Percentiles rank a stretch among this genome's conserved stretches.
These are phyloP conservation scores for Malurus elegans DNA, from an alignment of 2,113 vertebrate species.

Conservation along the genomic window DNA sequence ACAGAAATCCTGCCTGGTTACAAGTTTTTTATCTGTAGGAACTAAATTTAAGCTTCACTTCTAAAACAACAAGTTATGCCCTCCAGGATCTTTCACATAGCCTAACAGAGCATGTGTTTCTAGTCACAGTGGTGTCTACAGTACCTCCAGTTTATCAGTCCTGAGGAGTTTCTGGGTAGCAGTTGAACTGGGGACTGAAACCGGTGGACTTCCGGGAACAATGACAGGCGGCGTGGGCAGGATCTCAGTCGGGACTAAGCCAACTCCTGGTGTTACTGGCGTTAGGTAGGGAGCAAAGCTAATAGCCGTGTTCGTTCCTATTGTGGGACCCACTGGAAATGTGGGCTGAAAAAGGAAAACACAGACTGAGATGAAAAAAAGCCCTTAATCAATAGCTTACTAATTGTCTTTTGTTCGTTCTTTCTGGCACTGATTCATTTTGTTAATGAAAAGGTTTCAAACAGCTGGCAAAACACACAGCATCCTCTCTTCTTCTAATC, in stretches of 20 bases:
- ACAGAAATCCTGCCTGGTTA: not conserved
- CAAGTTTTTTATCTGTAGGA: not conserved
- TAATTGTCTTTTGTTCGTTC: not conserved
- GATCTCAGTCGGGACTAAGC: constrained; percentile 92
- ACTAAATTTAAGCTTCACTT: not conserved
- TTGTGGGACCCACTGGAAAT: constrained; percentile 90
- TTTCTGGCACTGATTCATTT: not conserved
- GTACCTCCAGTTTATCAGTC: constrained; percentile 95
- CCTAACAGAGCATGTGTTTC: not conserved
- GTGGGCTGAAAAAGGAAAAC: constrained; percentile 83
- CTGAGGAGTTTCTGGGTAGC: constrained; percentile 93
- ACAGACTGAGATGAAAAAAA: constrained; percentile 55
- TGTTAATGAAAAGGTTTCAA: constrained; percentile 17
- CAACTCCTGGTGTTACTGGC: constrained; percentile 87
- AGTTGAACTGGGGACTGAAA: constrained; percentile 85
- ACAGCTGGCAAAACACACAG: not conserved
- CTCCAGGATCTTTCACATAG: not conserved
- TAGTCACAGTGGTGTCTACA: not conserved
- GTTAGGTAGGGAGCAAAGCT: constrained; percentile 93
- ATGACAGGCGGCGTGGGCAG: constrained; percentile 86
- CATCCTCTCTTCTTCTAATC: not conserved
- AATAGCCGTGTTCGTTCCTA: constrained; percentile 86
- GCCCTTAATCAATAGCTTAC: not conserved
- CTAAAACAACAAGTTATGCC: not conserved
- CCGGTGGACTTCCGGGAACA: constrained; percentile 86